These are phyloP conservation scores for Poicephalus gulielmi DNA, from an alignment of 2,113 vertebrate species.

Conservation along the genomic window DNA sequence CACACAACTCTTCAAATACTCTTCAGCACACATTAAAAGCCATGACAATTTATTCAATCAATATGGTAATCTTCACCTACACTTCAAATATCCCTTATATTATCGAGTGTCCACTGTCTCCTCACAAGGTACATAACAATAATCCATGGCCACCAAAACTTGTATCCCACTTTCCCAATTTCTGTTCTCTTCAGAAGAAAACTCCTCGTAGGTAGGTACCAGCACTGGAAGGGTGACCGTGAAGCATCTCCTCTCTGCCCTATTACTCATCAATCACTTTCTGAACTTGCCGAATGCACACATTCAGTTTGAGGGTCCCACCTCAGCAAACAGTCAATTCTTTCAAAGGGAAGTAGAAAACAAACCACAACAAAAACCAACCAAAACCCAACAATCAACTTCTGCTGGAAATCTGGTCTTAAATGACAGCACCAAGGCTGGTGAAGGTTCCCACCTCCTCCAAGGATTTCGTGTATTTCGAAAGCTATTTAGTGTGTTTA, in stretches of 20 bases:
- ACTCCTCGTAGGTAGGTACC: accelerated
- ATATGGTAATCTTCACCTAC: background rate
- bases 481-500: background rate
- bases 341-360: background rate
- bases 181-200: background rate
- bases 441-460: background rate
- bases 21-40: background rate
- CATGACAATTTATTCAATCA: background rate
- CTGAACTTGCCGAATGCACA: background rate
- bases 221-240: accelerated
- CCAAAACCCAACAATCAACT: background rate
- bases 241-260: background rate
- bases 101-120: background rate
- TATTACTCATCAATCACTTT: background rate
- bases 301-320: background rate
- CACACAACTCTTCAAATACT: background rate
- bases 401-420: background rate
- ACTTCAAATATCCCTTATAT: background rate
- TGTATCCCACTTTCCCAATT: background rate
- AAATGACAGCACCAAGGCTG: background rate
- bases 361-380: accelerated
- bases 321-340: background rate
- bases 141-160: background rate
- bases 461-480: background rate
- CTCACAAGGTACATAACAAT: background rate